Conservation (phyloP, 2,888 invertebrate genomes). For the Meteorus cinctellus region DNA sequence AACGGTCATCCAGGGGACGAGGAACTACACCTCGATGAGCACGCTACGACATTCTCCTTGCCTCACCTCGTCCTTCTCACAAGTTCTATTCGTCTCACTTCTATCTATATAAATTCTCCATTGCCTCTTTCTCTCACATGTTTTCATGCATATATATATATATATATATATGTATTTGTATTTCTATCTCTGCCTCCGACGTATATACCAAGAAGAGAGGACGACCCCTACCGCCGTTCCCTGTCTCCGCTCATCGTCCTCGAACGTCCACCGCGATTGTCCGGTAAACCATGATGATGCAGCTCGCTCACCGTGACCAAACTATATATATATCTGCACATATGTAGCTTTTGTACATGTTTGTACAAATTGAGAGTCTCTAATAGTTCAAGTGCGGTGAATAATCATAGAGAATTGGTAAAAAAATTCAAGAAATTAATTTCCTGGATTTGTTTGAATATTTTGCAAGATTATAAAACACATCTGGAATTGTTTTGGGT, state of each 20-base stretch:
- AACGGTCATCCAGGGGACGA: conserved; percentile 67
- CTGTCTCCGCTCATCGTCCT: conserved; percentile 63
- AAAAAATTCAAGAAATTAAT: conserved; percentile 33
- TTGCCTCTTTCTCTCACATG: not conserved
- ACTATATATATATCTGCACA: conserved; percentile 53
- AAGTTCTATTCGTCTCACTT: conserved; percentile 53
- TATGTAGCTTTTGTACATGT: not conserved
- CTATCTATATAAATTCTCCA: conserved; percentile 30
- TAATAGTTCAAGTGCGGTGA: not conserved
- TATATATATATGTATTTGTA: not conserved
- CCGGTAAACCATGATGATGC: conserved; percentile 66
- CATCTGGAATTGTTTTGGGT: too few relatives aligned
- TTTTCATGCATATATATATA: conserved; percentile 17
- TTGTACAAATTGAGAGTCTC: conserved; percentile 63
- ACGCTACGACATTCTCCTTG: conserved; percentile 70
- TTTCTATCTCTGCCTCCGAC: conserved; percentile 32
- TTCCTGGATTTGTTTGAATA: not conserved
- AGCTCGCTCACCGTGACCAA: conserved; percentile 69
- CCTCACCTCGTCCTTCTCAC: conserved; percentile 53
- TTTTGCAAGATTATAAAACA: not conserved
- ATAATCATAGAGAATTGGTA: not conserved
- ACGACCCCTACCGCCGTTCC: conserved; percentile 48
- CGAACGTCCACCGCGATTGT: conserved; percentile 66
- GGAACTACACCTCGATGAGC: conserved; percentile 74
- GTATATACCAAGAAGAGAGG: conserved; percentile 41